Percentiles rank a stretch among this genome's conserved stretches.
Conservation (phyloP, 2,113 vertebrate genomes). For the Spilogale gracilis region DNA sequence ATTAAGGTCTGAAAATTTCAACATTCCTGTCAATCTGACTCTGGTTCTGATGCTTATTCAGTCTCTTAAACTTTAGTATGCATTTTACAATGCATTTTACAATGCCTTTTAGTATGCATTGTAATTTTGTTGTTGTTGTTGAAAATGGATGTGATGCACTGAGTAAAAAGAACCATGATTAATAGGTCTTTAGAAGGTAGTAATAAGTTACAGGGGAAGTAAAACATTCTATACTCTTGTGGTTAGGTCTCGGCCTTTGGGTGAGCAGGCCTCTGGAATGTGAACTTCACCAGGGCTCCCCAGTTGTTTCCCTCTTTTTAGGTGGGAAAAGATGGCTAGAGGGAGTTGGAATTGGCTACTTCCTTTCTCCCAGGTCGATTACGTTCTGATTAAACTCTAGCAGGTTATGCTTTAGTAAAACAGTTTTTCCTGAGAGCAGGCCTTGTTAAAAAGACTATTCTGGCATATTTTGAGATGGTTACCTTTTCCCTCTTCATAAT, state of each 20-base stretch:
- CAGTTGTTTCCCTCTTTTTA: neutral
- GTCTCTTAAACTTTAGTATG: neutral
- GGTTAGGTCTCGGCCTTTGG: neutral
- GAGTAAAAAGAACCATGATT: neutral
- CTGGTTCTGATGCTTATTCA: neutral
- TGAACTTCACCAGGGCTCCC: neutral
- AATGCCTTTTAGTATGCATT: neutral
- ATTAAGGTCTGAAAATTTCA: neutral
- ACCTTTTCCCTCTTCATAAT: neutral
- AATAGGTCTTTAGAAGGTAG: neutral
- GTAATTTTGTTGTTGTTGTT: neutral
- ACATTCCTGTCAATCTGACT: neutral
- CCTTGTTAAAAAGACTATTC: neutral
- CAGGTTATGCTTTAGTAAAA: neutral
- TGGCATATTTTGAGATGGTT: neutral
- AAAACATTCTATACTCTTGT: neutral
- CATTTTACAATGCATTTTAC: neutral
- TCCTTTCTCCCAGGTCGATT: neutral
- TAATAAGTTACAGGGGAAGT: neutral
- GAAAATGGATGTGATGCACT: neutral
- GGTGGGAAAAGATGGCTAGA: neutral
- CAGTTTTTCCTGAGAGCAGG: neutral
- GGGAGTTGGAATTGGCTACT: neutral
- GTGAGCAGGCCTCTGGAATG: neutral
- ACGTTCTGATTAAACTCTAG: neutral